Evolutionary conservation across 1,140 invertebrate species (phyloP), one percentile per base, ranked within the genome.

Genomic region (Brachionus rotundiformis): DNA sequence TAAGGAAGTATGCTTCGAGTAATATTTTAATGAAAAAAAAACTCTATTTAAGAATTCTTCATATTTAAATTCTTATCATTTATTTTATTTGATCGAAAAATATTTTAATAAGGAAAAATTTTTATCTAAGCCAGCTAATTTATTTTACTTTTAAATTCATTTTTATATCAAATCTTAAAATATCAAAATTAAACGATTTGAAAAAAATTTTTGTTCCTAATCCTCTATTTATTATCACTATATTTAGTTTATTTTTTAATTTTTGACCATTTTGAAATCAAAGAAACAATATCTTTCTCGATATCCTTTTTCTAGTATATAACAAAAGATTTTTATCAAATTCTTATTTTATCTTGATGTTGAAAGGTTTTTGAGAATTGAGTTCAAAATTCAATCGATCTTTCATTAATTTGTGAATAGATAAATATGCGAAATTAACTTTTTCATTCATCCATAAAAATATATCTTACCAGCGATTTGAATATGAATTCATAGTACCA

Each of bases 21-120:
- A 54, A 23, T 54, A 54, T 54, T 54, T 54, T 54, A 54, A 54
- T 54, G 47, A 54, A 19, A 54, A 54, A 54, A 54, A n/a, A 54
- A 54, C 19, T 54, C 5, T 54, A 54, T 13, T 11, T 10, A 41
- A 41, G 11, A 41, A 11, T 39, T 41, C n/a, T 41, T 41, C 1
- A 41, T 54, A 16, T 54, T 54, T 25, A 54, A 54, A 54, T 54
- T 54, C 47, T 54, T 54, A 23, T 54, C 47, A 23, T 54, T 54
- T 19, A 54, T 19, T 54, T 19, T 19, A 54, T 54, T 54, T 54
- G 47, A 54, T 54, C 16, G 47, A 7, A 54, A 54, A 54, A 16
- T 54, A 54, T 54, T 54, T 54, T 54, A 19, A 54, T 54, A 19
- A 54, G 47, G 2, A 23, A 54, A 23, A 54, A 54, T 19, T 23